Base-by-base conservation (phyloP, 1,140 invertebrate species). In the Aphelenchoides avenae region DNA sequence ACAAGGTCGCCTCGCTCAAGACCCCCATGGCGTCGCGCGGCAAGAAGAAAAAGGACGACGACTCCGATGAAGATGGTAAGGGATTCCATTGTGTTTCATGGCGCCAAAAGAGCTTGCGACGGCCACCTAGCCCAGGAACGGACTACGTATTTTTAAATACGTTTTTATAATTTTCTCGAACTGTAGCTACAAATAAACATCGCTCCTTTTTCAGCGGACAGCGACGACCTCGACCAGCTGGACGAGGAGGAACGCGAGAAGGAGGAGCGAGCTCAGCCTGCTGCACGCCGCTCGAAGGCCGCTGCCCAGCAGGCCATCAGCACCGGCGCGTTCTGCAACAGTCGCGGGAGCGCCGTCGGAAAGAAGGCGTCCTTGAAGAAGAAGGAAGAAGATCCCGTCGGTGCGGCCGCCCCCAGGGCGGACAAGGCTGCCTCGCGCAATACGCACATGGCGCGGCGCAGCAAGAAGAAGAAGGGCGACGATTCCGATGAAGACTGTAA, bases 311-410 rank as follows among this genome's bases (percentile, higher is more conserved):
- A 11, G 1, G 27, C 36, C 34, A 50, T 33, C 3, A 54, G 24
- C 31, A 57, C 52, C 42, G 13, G 11, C 6, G 22, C n/a, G n/a
- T n/a, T n/a, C n/a, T 37, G 29, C 20, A 43, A 1, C 47, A 37
- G 5, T 56, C 60, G 31, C 29, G 43, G n/a, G 40, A n/a, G n/a
- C n/a, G n/a, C 98, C 81, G 82, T 97, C 71, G 91, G 96, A 93
- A 98, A 68, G 92, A 93, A 0, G 92, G 97, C 79, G 80, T 98
- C n/a, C n/a, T n/a, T n/a, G n/a, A n/a, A n/a, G n/a, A n/a, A n/a
- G n/a, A n/a, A n/a, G n/a, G n/a, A n/a, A 98, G 95, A 81, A 91
- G 13, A 13, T 44, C 42, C 13, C 13, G 13, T 33, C 36, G 13
- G 36, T n/a, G n/a, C n/a, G n/a, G n/a, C 33, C 5, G 33, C 39